Evolutionary conservation across 2,113 vertebrate species (phyloP), one percentile per base, ranked within the genome.

Genomic region (Aepyceros melampus): DNA sequence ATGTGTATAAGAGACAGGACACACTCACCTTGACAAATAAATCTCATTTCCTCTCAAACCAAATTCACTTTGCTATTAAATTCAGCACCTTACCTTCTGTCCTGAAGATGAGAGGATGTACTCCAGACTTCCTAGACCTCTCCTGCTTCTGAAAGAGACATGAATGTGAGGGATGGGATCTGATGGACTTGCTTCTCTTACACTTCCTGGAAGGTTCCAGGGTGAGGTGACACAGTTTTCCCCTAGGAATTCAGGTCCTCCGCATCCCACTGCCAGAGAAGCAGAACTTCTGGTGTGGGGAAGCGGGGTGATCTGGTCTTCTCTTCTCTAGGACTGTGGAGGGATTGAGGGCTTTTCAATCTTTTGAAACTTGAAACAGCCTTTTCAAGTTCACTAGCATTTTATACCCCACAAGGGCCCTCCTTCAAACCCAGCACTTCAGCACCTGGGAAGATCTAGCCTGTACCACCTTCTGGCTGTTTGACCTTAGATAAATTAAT

Each of bases 1-100:
- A n/a, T n/a, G n/a, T n/a, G n/a, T n/a, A n/a, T n/a, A n/a, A n/a
- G n/a, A n/a, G n/a, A n/a, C n/a, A n/a, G n/a, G n/a, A 97, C 83
- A 94, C 91, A 87, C 89, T 98, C 98, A 98, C 98, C 98, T 98
- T 98, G 96, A 98, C 97, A 97, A 97, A 97, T 95, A 97, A 97
- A 98, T 95, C 94, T 98, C 96, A 98, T 98, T 97, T 98, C 89
- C 95, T 98, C 89, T 95, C 71, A 89, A 97, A 96, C 96, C 91
- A 96, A 89, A 97, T 97, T 91, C 81, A 53, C 97, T 97, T 98
- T 84, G 82, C 95, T 97, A 47, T 98, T 97, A 94, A 97, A 97
- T 98, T 93, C 97, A 94, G 83, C 78, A 84, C 93, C 86, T 96
- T 97, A 92, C 95, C 83, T 96, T 91, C 94, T 94, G 71, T 89